Base-by-base conservation (phyloP, 2,797 vertebrate genomes). In the Prunella strophiata region DNA sequence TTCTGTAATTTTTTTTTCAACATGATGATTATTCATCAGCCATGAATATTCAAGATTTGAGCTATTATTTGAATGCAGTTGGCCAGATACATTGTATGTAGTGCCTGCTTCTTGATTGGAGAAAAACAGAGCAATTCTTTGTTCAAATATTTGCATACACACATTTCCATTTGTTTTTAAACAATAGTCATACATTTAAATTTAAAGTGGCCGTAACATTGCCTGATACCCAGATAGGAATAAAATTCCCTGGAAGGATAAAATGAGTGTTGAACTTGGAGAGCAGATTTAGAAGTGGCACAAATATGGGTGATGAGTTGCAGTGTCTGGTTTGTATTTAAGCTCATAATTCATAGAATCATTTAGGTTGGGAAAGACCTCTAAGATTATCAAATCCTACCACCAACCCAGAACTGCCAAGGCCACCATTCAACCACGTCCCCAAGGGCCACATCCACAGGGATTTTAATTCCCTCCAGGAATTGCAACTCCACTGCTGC, bases 31-130 rank as follows among this genome's bases (percentile, higher is more conserved):
- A 72, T 75, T 85, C 61, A 11, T 62, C 47, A 48, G 4, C 30
- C 54, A 51, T 70, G 76, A 94, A 78, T 90, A 88, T 94, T 88
- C 79, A 94, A 36, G 58, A 36, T 50, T 15, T 61, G 75, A 83
- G 59, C 52, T 87, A 27, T 73, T 79, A 59, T 74, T 92, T 85
- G 59, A 72, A 59, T 50, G 42, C 32, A 20, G 57, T 83, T 83
- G 68, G 55, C 59, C 61, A 65, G 68, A 61, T 30, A 36, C 6
- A 32, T 23, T 70, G 13, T 25, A 22, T 47, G 65, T n/a, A 38
- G 38, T 77, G 57, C 40, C 61, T 92, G 42, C 32, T 57, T 54
- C 72, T 83, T 51, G 42, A 48, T 2, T 81, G 80, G 27, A 51
- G 51, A 40, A 68, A 77, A 80, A 1, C 38, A 36, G 36, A 73